A percentile compares a stretch with the other conserved stretches of the same genome.
These are phyloP conservation scores for Synodontis membranacea DNA, from an alignment of 2,113 vertebrate species.

Conservation along the genomic window DNA sequence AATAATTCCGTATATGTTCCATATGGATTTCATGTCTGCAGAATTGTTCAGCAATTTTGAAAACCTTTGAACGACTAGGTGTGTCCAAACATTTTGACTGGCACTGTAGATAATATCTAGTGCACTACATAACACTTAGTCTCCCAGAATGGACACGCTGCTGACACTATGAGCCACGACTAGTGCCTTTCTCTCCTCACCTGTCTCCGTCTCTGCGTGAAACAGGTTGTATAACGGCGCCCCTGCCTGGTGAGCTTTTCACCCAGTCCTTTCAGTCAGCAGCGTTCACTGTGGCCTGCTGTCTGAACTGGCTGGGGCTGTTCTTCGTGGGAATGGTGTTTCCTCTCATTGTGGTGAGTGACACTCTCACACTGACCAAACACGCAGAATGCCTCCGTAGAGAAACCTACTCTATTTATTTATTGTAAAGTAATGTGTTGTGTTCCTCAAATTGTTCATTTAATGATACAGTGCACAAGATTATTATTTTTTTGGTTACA, in stretches of 20 bases:
- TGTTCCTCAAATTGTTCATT: too few species aligned
- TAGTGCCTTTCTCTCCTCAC: neutral
- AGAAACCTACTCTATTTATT: neutral
- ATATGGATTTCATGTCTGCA: too few species aligned
- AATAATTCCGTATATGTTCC: too few species aligned
- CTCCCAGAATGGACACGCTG: neutral
- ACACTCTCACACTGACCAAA: neutral
- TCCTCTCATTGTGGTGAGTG: constrained; percentile 78
- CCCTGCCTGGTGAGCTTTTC: constrained; percentile 77
- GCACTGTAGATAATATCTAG: neutral
- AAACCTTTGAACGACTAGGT: too few species aligned
- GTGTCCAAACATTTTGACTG: too few species aligned
- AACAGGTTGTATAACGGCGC: constrained; percentile 68
- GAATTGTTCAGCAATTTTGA: too few species aligned
- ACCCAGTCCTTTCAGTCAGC: constrained; percentile 76
- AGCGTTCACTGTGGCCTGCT: constrained; percentile 69
- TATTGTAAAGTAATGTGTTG: too few species aligned
- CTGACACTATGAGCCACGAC: neutral
- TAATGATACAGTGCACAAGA: too few species aligned
- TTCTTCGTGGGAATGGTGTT: constrained; percentile 79
- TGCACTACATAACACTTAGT: neutral
- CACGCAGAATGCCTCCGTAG: neutral
- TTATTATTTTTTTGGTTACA: too few species aligned
- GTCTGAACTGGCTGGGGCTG: constrained; percentile 73
- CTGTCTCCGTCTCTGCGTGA: constrained; percentile 5